Evolutionary conservation across 53 echinoderm and acorn worm genomes (phyloP).

Genomic region (Crossaster papposus): DNA sequence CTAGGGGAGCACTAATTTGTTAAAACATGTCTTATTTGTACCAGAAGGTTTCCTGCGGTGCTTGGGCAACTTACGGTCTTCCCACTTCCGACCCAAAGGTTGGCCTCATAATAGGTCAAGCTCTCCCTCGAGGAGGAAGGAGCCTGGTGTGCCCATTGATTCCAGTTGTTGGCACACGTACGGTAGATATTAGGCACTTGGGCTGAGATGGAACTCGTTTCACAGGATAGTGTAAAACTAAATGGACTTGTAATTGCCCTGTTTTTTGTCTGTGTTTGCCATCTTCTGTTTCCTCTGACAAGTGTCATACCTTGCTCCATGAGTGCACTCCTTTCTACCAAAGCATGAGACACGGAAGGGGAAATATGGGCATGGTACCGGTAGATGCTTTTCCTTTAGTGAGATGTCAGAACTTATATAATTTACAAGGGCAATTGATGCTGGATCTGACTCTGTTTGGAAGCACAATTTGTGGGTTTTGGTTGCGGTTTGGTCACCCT

Average conservation of each 20-base stretch:
- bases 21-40: constrained; percentile 59
- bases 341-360: no score
- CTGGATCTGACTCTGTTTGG: no score
- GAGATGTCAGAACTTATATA: no score
- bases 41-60: constrained; percentile 58
- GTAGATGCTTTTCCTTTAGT: no score
- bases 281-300: neutral
- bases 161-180: neutral
- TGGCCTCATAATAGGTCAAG: neutral
- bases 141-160: constrained; percentile 41
- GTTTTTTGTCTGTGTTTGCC: neutral
- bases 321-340: no score
- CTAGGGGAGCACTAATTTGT: constrained; percentile 55
- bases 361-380: no score
- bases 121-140: neutral
- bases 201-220: neutral
- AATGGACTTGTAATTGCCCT: neutral
- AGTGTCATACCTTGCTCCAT: no score
- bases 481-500: no score
- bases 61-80: constrained; percentile 42
- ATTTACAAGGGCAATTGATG: no score
- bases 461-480: no score
- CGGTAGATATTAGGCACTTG: neutral
- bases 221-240: neutral
- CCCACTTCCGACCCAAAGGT: constrained; percentile 46